Percentiles rank a stretch among this genome's conserved stretches.
phyloP scores from a whole-genome alignment of 2,797 vertebrate species.

The Lutjanus campechanus region DNA sequence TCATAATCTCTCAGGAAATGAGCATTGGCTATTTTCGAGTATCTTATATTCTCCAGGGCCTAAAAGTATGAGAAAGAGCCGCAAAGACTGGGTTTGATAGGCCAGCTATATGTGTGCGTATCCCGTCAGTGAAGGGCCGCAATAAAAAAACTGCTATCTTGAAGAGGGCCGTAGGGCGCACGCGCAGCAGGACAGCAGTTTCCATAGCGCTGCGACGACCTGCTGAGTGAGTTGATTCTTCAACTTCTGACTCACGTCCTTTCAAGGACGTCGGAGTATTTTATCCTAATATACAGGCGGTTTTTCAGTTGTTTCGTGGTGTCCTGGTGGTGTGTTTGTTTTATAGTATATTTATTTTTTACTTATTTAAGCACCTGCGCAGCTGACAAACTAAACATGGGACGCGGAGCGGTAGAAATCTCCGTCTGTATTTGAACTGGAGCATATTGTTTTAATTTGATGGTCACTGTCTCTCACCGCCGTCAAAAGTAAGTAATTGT shows the following conservation, averaged over 20 bases:
- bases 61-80: not conserved
- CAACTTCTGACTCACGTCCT: slow-evolving; percentile 63
- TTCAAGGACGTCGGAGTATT: not conserved
- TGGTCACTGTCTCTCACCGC: not conserved
- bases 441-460: not conserved
- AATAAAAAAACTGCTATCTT: not conserved
- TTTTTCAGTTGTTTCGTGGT: not conserved
- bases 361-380: slow-evolving; percentile 39
- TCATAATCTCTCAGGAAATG: not conserved
- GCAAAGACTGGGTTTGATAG: not conserved
- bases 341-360: not conserved
- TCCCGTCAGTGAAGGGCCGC: not conserved
- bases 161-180: slow-evolving; percentile 32
- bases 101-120: not conserved
- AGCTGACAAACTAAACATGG: slow-evolving; percentile 26
- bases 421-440: slow-evolving; percentile 18
- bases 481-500: slow-evolving; percentile 55
- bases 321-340: not conserved
- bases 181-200: slow-evolving; percentile 72
- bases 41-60: not conserved
- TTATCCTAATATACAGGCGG: fast-evolving
- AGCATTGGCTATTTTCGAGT: not conserved
- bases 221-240: slow-evolving; percentile 68
- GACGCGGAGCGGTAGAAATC: slow-evolving; percentile 33
- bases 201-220: slow-evolving; percentile 66